These are phyloP conservation scores for Goniozus legneri DNA, from an alignment of 1,140 invertebrate species.

Conservation along the genomic window DNA sequence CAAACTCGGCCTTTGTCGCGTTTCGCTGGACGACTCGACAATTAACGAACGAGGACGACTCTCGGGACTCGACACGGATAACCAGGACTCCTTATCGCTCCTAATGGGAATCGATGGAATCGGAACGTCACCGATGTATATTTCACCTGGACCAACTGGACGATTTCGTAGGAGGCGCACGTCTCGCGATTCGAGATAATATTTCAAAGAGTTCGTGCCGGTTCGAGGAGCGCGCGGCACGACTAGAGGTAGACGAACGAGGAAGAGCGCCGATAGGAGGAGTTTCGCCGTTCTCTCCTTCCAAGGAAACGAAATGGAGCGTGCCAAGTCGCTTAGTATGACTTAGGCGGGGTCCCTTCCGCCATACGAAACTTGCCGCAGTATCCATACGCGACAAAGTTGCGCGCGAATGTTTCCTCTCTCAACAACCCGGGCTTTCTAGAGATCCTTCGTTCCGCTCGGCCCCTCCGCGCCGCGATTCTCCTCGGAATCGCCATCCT, in stretches of 20 bases:
- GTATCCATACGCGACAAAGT: background rate
- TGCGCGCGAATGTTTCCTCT: conserved; percentile 8
- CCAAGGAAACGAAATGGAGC: conserved; percentile 17
- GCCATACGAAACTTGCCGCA: conserved; percentile 1
- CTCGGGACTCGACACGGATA: too few species aligned
- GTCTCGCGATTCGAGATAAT: conserved; percentile 13
- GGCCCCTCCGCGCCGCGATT: background rate
- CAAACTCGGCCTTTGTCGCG: too few species aligned
- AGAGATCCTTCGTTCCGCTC: background rate
- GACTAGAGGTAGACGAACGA: background rate
- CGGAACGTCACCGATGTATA: too few species aligned
- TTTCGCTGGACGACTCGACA: too few species aligned
- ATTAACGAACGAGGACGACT: too few species aligned
- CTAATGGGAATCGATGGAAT: too few species aligned
- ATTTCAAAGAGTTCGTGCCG: conserved; percentile 16
- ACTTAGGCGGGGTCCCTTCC: background rate
- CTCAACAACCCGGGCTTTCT: too few species aligned
- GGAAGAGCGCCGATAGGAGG: background rate
- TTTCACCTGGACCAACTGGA: too few species aligned
- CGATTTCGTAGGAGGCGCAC: conserved; percentile 15
- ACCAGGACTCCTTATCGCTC: too few species aligned
- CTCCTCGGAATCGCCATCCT: conserved; percentile 6
- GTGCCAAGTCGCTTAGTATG: conserved; percentile 8
- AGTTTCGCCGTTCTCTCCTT: conserved; percentile 15
- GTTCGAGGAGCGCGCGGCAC: too few species aligned